phyloP scores from a whole-genome alignment of 2,797 vertebrate species.

The Schizopygopsis malacanthus region DNA sequence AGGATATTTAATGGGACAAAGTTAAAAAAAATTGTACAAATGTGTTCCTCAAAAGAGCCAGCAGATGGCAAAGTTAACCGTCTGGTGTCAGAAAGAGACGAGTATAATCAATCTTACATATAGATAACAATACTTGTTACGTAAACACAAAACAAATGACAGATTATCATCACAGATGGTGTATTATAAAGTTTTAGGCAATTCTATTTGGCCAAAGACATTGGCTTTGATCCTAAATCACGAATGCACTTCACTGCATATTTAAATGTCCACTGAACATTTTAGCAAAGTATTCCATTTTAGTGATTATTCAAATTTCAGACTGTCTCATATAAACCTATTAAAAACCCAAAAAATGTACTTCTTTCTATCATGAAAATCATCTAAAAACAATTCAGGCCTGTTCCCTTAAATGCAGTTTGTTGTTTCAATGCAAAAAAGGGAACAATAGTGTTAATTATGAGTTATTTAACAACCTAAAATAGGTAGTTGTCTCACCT shows the following conservation, averaged over 20 bases:
- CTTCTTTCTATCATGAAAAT: not conserved
- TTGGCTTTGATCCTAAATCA: not conserved
- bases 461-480: not conserved
- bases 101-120: not conserved
- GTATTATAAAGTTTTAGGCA: not conserved
- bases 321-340: no score
- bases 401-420: not conserved
- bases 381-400: not conserved
- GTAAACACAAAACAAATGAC: not conserved
- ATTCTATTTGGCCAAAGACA: not conserved
- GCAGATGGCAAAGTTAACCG: not conserved
- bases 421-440: not conserved
- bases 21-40: no score
- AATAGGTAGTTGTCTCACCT: not conserved
- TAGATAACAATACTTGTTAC: not conserved
- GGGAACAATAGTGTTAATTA: not conserved
- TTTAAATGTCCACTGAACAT: no score
- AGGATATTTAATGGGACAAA: not conserved
- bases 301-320: no score
- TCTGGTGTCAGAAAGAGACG: not conserved
- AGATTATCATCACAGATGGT: not conserved
- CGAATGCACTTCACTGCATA: not conserved
- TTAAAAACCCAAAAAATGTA: accelerated
- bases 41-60: not conserved
- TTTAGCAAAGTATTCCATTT: no score